phyloP scores from a whole-genome alignment of 2,888 invertebrate species.

The Acronicta alni region DNA sequence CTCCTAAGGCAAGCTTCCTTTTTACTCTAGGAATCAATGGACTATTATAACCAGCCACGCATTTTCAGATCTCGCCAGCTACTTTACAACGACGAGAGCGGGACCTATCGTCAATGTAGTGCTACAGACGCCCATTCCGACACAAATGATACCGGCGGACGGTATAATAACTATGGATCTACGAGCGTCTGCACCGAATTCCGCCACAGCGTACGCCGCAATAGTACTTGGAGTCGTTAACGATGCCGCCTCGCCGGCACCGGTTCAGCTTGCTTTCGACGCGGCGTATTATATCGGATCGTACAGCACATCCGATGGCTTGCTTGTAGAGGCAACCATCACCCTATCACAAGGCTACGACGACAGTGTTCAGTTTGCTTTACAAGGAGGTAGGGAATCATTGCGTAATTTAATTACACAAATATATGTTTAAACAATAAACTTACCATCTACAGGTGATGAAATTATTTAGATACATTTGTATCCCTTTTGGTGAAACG shows the following conservation, averaged over 20 bases:
- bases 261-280: constrained; percentile 44
- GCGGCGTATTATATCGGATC: constrained; percentile 53
- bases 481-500: too few species aligned
- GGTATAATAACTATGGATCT: constrained; percentile 50
- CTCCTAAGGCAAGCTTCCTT: too few species aligned
- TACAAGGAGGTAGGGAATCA: constrained; percentile 60
- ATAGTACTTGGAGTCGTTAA: constrained; percentile 48
- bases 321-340: constrained; percentile 40
- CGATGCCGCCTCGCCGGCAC: constrained; percentile 4
- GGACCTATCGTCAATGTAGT: constrained; percentile 38
- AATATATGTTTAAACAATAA: too few species aligned
- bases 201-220: constrained; percentile 46
- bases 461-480: too few species aligned
- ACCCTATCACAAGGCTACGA: constrained; percentile 50
- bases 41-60: neutral
- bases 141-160: constrained; percentile 45
- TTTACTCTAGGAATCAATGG: neutral
- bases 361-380: constrained; percentile 43
- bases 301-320: constrained; percentile 34
- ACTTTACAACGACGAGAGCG: constrained; percentile 33
- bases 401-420: too few species aligned
- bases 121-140: constrained; percentile 44
- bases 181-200: constrained; percentile 46
- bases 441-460: too few species aligned
- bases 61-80: constrained; percentile 45